Percentiles rank a stretch among this genome's conserved stretches.
Conservation (phyloP, 2,888 invertebrate species). For the Stenurella melanura region DNA sequence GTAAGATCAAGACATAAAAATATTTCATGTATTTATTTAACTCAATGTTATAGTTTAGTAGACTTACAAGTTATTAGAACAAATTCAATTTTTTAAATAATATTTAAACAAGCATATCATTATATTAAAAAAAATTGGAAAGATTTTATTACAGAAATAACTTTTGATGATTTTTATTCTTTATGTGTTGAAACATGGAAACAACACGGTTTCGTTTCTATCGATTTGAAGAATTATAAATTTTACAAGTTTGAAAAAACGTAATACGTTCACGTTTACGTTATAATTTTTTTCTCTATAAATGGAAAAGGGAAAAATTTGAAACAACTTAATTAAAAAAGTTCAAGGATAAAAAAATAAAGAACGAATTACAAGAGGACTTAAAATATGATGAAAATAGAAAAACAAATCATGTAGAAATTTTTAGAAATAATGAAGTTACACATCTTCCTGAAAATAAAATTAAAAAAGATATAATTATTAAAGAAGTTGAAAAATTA, state of each 20-base stretch:
- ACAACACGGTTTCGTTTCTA: neutral
- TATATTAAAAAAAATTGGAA: slow-evolving; percentile 37
- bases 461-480: neutral
- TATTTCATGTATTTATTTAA: slow-evolving; percentile 38
- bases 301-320: too few species aligned
- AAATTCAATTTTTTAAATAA: slow-evolving; percentile 29
- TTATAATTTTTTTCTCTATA: too few species aligned
- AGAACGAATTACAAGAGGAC: neutral
- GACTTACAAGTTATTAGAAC: slow-evolving; percentile 32
- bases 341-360: neutral
- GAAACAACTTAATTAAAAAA: too few species aligned
- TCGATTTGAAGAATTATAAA: neutral
- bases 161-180: neutral
- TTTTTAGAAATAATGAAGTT: too few species aligned
- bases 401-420: too few species aligned
- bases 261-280: too few species aligned
- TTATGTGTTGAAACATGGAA: slow-evolving; percentile 5
- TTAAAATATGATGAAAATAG: too few species aligned
- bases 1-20: slow-evolving; percentile 1
- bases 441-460: neutral
- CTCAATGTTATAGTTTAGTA: slow-evolving; percentile 28
- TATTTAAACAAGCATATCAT: slow-evolving; percentile 32
- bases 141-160: slow-evolving; percentile 43
- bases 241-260: neutral
- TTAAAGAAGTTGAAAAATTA: neutral